Evolutionary conservation across 1,140 invertebrate genomes (phyloP), one percentile per base, ranked within the genome.

Genomic region (Ceratosolen solmsi): DNA sequence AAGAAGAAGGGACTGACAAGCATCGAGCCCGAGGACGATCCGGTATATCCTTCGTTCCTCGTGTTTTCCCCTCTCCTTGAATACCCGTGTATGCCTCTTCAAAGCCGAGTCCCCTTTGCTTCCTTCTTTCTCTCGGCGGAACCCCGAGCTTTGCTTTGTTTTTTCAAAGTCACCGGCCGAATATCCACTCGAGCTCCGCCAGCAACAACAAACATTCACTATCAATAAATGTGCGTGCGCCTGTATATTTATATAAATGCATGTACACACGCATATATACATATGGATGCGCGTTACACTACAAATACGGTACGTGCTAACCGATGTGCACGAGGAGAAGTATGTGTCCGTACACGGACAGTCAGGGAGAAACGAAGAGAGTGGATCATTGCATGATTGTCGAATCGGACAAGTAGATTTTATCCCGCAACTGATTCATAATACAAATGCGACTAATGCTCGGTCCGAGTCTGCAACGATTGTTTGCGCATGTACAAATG

Each of bases 181-280:
- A 88, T 87, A 88, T 86, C 86, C 90, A 90, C 88, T 90, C 87
- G 86, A 88, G 87, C 78, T 85, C 84, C 84, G 85, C 83, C 73
- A 85, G 86, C 82, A 82, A 89, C 88, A 89, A 90, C 88, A 90
- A 89, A 89, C 88, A 90, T 68, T 83, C 77, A 68, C 25, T 33
- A 65, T 46, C 49, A 15, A 41, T n/a, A n/a, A n/a, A 30, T 20
- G 33, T 33, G 54, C 20, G 0, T 46, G 20, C n/a, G 65, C n/a
- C 2, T 38, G 22, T 2, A n/a, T n/a, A n/a, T n/a, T n/a, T n/a
- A n/a, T n/a, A n/a, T n/a, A n/a, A n/a, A n/a, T n/a, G n/a, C n/a
- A n/a, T n/a, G n/a, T n/a, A n/a, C n/a, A n/a, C n/a, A n/a, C n/a
- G n/a, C n/a, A n/a, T n/a, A n/a, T 25, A 1, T 25, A n/a, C 27